Base-by-base conservation (phyloP, 1,140 invertebrate genomes). In the Sycophaga agraensis region DNA sequence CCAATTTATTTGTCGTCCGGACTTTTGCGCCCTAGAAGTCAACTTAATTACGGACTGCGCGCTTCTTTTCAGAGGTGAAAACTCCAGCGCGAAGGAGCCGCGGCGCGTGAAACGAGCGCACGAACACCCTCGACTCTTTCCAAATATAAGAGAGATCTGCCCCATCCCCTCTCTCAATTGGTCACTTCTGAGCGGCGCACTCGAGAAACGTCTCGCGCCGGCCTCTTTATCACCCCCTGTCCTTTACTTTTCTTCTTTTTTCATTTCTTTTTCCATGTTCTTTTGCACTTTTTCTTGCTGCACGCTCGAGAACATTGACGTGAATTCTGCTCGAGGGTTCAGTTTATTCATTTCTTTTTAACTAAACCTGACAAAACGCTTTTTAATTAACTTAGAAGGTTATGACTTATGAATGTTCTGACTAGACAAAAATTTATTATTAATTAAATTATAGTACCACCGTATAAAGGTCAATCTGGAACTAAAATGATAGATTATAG, bases 61-160 rank as follows among this genome's bases (percentile, higher is more conserved):
- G 11, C 22, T 31, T 17, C 5, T 8, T 4, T 21, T n/a, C n/a
- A n/a, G n/a, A n/a, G n/a, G n/a, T n/a, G n/a, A 17, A 53, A 49
- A 19, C 26, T 16, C 54, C 6, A 14, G 1, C 8, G 26, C 37
- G 8, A 34, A 34, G 31, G 31, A 50, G 9, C 17, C 12, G 16
- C 26, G 19, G 17, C 24, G 48, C 19, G 39, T 43, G 26, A 51
- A 59, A 51, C 57, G 35, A 50, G 57, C 24, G 39, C 39, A 46
- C 31, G 42, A 46, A 46, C 21, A 34, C 42, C 37, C 28, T 26
- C 12, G 19, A 58, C 0, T 28, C 19, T 24, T 28, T 24, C 19
- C 34, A 28, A 45, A 39, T 51, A 42, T 14, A 48, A 58, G 35
- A 31, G 16, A 42, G 24, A 34, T 11, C 31, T 34, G 48, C 17